phyloP scores from a whole-genome alignment of 2,888 invertebrate species.

The Didymodactylos carnosus region DNA sequence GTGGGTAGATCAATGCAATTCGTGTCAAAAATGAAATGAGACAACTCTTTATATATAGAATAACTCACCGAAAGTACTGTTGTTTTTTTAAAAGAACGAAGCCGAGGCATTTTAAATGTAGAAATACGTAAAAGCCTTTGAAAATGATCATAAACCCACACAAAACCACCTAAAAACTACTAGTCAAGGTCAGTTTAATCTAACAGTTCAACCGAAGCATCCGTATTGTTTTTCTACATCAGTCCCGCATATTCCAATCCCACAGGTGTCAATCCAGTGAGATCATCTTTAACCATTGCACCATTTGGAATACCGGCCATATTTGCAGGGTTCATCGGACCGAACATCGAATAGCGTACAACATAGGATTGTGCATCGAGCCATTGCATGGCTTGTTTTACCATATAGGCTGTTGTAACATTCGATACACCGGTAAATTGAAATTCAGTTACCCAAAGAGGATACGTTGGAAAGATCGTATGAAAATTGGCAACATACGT shows the following conservation, averaged over 20 bases:
- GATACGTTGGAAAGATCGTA: not conserved
- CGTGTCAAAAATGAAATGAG: no score
- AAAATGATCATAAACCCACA: no score
- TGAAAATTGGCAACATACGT: not conserved
- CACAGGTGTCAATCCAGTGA: not conserved
- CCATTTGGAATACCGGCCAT: not conserved
- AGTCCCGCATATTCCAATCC: not conserved
- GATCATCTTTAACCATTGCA: not conserved
- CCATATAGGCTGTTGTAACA: not conserved
- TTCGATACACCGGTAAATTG: not conserved
- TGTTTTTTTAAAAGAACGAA: no score
- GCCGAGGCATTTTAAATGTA: no score
- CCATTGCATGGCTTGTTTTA: not conserved
- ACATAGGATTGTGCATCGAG: not conserved
- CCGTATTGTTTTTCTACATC: not conserved
- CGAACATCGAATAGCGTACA: not conserved
- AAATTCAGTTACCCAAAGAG: not conserved
- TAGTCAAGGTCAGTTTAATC: no score
- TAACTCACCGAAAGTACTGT: no score
- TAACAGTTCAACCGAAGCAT: no score
- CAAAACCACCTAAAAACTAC: no score
- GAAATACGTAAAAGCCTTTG: no score
- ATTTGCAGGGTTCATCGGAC: not conserved
- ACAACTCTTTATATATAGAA: no score
- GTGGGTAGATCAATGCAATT: no score